A percentile compares a stretch with the other conserved stretches of the same genome.
Conservation (phyloP, 1,140 invertebrate species). For the Drosophila teissieri region DNA sequence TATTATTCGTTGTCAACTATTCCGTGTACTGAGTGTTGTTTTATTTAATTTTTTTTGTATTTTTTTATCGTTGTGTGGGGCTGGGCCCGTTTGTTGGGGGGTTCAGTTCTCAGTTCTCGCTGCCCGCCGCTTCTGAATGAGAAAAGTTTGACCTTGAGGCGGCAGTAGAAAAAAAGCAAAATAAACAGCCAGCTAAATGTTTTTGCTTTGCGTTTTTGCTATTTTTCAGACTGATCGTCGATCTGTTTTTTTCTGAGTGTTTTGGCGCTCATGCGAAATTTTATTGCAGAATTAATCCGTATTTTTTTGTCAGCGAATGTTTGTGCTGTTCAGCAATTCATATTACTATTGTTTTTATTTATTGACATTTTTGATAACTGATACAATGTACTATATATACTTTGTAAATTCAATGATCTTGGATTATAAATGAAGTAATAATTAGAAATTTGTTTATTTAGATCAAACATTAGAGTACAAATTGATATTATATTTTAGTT, state of each 20-base stretch:
- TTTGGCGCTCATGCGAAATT: neutral
- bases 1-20: constrained; percentile 76
- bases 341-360: neutral
- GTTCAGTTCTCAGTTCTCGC: constrained; percentile 65
- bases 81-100: constrained; percentile 59
- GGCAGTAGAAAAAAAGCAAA: constrained; percentile 21
- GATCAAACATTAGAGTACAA: too few relatives aligned
- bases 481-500: too few relatives aligned
- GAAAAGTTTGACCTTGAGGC: constrained; percentile 80
- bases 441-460: neutral
- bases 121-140: constrained; percentile 60
- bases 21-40: constrained; percentile 61
- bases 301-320: constrained; percentile 8
- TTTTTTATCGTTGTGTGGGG: constrained; percentile 31
- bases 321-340: neutral
- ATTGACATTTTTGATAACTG: neutral
- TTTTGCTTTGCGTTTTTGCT: constrained; percentile 60
- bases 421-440: neutral
- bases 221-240: constrained; percentile 40
- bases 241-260: constrained; percentile 3
- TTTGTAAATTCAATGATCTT: neutral
- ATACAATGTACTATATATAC: neutral
- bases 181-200: constrained; percentile 41
- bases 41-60: constrained; percentile 10
- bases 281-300: neutral